Evolutionary conservation across 1,140 invertebrate species (phyloP).

Genomic region (Nephila pilipes): DNA sequence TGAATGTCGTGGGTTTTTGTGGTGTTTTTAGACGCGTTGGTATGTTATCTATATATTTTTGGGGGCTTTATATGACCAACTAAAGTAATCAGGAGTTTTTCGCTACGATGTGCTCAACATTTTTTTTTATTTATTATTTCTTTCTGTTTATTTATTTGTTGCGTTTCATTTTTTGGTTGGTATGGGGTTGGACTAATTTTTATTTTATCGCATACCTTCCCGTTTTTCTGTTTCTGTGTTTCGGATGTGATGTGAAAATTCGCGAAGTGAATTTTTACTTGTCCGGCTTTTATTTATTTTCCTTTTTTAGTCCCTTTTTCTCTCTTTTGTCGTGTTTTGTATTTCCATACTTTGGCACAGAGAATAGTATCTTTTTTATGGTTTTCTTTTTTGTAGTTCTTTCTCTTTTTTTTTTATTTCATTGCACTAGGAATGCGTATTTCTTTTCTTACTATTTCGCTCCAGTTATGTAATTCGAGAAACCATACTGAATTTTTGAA

Average conservation of each 20-base stretch:
- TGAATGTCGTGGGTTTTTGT: constrained; percentile 24
- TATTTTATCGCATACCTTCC: constrained; percentile 34
- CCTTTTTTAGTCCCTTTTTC: neutral
- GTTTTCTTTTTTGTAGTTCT: neutral
- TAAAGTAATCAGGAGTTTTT: constrained; percentile 70
- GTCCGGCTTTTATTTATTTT: neutral
- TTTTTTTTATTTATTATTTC: neutral
- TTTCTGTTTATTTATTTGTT: constrained; percentile 3
- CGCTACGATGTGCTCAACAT: neutral
- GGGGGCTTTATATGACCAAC: constrained; percentile 61
- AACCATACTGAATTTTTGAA: neutral
- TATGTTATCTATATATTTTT: constrained; percentile 50
- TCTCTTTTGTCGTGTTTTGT: neutral
- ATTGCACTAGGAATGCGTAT: neutral
- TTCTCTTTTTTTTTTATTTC: neutral
- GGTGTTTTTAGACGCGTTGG: constrained; percentile 32
- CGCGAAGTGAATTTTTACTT: constrained; percentile 41
- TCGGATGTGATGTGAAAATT: constrained; percentile 44
- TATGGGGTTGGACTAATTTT: constrained; percentile 51
- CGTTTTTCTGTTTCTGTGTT: neutral
- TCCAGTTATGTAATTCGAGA: neutral
- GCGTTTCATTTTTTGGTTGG: neutral
- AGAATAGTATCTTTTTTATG: neutral
- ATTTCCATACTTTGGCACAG: neutral
- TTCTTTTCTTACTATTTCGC: neutral